These are phyloP conservation scores for Merluccius polli DNA, from an alignment of 2,797 vertebrate species.

Conservation along the genomic window DNA sequence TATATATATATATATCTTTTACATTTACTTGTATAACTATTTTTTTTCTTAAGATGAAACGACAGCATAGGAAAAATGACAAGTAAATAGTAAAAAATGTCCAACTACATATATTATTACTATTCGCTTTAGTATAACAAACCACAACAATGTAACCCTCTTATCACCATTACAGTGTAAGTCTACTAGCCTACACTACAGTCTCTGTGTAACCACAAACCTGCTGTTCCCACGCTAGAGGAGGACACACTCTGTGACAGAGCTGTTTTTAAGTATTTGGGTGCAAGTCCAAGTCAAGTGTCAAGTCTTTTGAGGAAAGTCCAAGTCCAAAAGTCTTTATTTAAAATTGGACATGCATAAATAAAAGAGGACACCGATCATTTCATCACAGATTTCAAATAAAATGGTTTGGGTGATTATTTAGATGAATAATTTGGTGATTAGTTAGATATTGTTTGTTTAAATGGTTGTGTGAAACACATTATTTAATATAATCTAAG, in stretches of 20 bases:
- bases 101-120: neutral
- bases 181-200: neutral
- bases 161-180: neutral
- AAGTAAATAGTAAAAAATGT: neutral
- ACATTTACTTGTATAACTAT: neutral
- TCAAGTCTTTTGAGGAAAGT: too few species aligned
- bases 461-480: neutral
- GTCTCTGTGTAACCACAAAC: slow-evolving; percentile 7
- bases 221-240: slow-evolving; percentile 9
- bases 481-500: too few species aligned
- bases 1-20: neutral
- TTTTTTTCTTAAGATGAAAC: neutral
- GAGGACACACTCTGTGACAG: neutral
- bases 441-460: too few species aligned
- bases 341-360: too few species aligned
- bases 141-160: neutral
- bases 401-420: too few species aligned
- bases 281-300: too few species aligned
- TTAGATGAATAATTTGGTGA: too few species aligned
- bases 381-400: too few species aligned
- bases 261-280: too few species aligned
- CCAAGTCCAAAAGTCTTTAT: too few species aligned
- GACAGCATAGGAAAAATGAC: neutral
- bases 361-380: too few species aligned
- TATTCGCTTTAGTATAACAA: neutral